Evolutionary conservation across 2,888 invertebrate genomes (phyloP).

Genomic region (Biston betularia): DNA sequence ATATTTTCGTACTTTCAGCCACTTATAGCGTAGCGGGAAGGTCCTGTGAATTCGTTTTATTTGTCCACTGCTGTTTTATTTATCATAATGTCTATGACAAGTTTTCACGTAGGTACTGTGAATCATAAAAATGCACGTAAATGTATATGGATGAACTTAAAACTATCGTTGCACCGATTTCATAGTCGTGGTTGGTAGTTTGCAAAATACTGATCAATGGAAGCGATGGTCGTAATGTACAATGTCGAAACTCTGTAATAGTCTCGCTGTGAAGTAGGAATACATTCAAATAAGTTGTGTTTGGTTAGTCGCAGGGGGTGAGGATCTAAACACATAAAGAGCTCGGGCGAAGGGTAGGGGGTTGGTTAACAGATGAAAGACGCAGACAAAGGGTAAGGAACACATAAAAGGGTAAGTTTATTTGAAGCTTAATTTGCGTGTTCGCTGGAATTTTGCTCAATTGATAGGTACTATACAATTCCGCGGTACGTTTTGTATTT

Average conservation of each 20-base stretch:
- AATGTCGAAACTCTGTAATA: conserved; percentile 75
- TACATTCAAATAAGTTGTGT: conserved; percentile 82
- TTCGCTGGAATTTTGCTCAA: conserved; percentile 83
- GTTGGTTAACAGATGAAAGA: conserved; percentile 91
- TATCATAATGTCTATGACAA: background rate
- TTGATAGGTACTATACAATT: conserved; percentile 72
- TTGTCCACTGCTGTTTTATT: no score
- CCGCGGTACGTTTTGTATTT: conserved; percentile 79
- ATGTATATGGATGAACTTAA: conserved; percentile 25
- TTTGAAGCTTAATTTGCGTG: conserved; percentile 86
- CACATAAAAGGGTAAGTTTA: conserved; percentile 87
- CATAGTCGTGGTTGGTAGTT: conserved; percentile 62
- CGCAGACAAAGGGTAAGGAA: conserved; percentile 92
- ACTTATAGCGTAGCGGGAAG: no score
- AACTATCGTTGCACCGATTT: conserved; percentile 81
- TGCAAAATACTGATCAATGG: conserved; percentile 72
- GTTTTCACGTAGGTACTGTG: background rate
- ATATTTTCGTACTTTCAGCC: no score
- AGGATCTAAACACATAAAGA: conserved; percentile 86
- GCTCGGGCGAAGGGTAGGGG: conserved; percentile 84
- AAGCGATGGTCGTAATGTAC: conserved; percentile 84
- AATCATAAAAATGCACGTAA: background rate
- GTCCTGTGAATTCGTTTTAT: no score
- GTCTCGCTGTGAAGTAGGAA: conserved; percentile 78
- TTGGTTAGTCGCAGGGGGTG: conserved; percentile 82